Conservation (phyloP, 2,888 invertebrate species). For the Chirona hameri region DNA sequence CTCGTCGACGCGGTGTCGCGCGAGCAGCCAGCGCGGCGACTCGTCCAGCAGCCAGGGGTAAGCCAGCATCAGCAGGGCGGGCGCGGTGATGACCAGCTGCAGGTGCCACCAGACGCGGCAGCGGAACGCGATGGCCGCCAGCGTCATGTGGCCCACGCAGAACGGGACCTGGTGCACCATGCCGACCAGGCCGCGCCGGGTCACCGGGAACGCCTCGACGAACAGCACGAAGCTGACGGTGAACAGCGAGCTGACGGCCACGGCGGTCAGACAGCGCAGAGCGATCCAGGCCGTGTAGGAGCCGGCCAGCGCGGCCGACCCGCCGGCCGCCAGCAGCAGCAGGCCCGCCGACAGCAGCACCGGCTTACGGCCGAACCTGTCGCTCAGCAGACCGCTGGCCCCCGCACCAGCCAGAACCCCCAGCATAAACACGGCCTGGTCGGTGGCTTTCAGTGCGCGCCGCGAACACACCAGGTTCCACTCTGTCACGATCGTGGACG, state of each 20-base stretch:
- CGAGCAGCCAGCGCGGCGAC: slow-evolving; percentile 73
- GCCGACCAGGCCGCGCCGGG: slow-evolving; percentile 57
- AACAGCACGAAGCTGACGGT: slow-evolving; percentile 35
- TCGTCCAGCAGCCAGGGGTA: slow-evolving; percentile 65
- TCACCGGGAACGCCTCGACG: slow-evolving; percentile 60
- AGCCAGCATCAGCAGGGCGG: slow-evolving; percentile 56
- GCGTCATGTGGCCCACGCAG: slow-evolving; percentile 62
- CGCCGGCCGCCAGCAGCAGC: slow-evolving; percentile 38
- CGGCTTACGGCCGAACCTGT: slow-evolving; percentile 39
- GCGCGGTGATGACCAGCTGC: slow-evolving; percentile 63
- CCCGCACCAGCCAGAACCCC: slow-evolving; percentile 40
- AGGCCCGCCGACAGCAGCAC: slow-evolving; percentile 38
- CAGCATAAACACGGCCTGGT: slow-evolving; percentile 37
- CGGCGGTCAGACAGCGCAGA: slow-evolving; percentile 38
- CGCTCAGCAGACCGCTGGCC: slow-evolving; percentile 37
- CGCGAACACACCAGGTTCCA: slow-evolving; percentile 39
- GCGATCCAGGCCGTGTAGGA: slow-evolving; percentile 39
- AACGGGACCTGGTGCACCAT: slow-evolving; percentile 69
- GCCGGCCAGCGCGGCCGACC: slow-evolving; percentile 37
- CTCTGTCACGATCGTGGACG: slow-evolving; percentile 36
- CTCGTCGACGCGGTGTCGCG: slow-evolving; percentile 60
- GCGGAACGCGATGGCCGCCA: slow-evolving; percentile 61
- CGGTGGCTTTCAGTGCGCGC: slow-evolving; percentile 36
- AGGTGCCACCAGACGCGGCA: slow-evolving; percentile 64
- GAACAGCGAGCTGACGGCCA: slow-evolving; percentile 35